Base-by-base conservation (phyloP, 2,797 vertebrate genomes). In the Anabacerthia variegaticeps region DNA sequence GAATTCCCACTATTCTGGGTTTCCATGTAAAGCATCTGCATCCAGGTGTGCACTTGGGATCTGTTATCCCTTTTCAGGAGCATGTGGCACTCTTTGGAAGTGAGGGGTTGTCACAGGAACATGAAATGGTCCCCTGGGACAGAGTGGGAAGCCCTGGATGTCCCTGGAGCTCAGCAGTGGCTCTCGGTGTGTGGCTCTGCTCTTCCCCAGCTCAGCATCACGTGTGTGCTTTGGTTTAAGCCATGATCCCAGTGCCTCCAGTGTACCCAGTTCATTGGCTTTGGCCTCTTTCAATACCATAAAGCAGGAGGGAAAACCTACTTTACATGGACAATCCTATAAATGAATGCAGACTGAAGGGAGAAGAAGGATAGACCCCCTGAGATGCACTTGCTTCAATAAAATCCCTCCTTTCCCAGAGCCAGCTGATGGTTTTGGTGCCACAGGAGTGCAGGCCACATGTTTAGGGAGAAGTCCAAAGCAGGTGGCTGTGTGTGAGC, bases 21-120 rank as follows among this genome's bases (percentile, higher is more conserved):
- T 24, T 66, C 22, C 22, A 0, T 22, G n/a, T 2, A 8, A 5
- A 21, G 27, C 11, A 13, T 13, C 54, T 65, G 32, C 9, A 7
- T 10, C 37, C 9, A 6, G 4, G 36, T 1, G 3, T 3, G n/a
- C 34, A 10, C 8, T 8, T 15, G 14, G 2, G 1, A 6, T 6
- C 15, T 16, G 0, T 2, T 43, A 21, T 17, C 34, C 43, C 56
- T 8, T 27, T 30, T 17, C 32, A 46, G 65, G 16, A 12, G 1
- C 0, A 1, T 0, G 24, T 27, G 79, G 2, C 3, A 0, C 2
- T 30, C 51, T 3, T 24, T 28, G 56, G 49, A 4, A 11, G 12
- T 1, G 27, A 79, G 26, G 26, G 36, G 8, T 3, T 67, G 87
- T 8, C 49, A 16, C 39, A 28, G 7, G 37, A 9, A 4, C 11